Evolutionary conservation across 2,797 vertebrate species (phyloP).

Genomic region (Lagodon rhomboides): DNA sequence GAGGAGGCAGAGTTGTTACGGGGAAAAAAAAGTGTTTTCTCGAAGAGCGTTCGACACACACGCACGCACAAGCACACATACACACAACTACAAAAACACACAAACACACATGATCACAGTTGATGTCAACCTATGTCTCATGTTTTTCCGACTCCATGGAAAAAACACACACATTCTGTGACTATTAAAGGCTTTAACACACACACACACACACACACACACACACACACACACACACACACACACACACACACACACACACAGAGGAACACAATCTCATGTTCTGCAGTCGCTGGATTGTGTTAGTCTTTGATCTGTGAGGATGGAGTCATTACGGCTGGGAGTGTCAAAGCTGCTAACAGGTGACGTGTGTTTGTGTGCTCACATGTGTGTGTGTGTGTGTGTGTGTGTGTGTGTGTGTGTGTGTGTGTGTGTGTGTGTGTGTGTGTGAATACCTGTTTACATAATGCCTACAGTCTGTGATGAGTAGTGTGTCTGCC

Average conservation of each 20-base stretch:
- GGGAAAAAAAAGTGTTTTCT: slow-evolving; percentile 47
- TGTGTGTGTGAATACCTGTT: background rate
- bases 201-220: background rate
- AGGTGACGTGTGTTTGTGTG: background rate
- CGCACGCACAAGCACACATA: background rate
- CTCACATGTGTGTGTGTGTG: background rate
- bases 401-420: background rate
- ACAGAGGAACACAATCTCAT: background rate
- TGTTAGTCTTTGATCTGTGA: slow-evolving; percentile 39
- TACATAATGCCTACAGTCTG: background rate
- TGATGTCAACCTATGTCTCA: background rate
- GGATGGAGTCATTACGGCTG: slow-evolving; percentile 34
- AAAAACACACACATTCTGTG: background rate
- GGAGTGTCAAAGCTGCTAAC: slow-evolving; percentile 10
- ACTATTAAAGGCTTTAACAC: background rate
- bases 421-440: background rate
- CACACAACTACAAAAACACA: background rate
- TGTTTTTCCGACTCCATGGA: background rate
- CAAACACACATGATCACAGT: background rate
- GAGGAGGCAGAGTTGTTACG: slow-evolving; percentile 18
- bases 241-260: background rate
- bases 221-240: background rate
- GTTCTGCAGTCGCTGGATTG: slow-evolving; percentile 13
- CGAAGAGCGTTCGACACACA: background rate
- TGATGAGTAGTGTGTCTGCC: background rate